Evolutionary conservation across 2,113 vertebrate genomes (phyloP).

Genomic region (Gopherus evgoodei): DNA sequence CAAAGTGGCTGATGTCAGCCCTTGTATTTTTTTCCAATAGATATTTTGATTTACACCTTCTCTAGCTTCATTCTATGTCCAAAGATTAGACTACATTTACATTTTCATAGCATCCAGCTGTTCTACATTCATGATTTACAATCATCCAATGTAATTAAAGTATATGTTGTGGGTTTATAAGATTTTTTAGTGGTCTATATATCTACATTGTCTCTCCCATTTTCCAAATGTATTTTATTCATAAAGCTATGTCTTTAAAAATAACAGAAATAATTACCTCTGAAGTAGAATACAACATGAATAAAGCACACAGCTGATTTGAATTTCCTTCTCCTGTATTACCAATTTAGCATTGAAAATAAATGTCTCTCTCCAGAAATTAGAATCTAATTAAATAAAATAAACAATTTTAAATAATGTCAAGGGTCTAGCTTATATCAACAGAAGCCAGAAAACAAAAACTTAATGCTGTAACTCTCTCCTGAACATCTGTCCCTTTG

Average conservation of each 20-base stretch:
- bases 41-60: constrained; percentile 65
- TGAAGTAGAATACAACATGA: constrained; percentile 65
- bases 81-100: constrained; percentile 75
- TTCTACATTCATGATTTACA: constrained; percentile 72
- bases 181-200: constrained; percentile 73
- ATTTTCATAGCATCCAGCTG: constrained; percentile 77
- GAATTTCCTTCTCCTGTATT: constrained; percentile 58
- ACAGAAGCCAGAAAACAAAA: constrained; percentile 53
- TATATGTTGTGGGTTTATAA: constrained; percentile 75
- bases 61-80: constrained; percentile 65
- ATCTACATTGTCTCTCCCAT: constrained; percentile 65
- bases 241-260: constrained; percentile 71
- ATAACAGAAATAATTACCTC: constrained; percentile 69
- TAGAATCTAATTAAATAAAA: constrained; percentile 66
- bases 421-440: constrained; percentile 63
- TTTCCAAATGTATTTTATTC: constrained; percentile 76
- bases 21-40: constrained; percentile 21
- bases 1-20: constrained; percentile 22
- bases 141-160: constrained; percentile 72
- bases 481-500: not conserved
- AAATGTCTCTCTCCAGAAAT: constrained; percentile 68
- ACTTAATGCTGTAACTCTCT: not conserved
- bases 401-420: constrained; percentile 68
- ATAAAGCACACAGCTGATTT: constrained; percentile 65
- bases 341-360: constrained; percentile 70